These are phyloP conservation scores for Murina feae DNA, from an alignment of 2,113 vertebrate genomes.

Conservation along the genomic window DNA sequence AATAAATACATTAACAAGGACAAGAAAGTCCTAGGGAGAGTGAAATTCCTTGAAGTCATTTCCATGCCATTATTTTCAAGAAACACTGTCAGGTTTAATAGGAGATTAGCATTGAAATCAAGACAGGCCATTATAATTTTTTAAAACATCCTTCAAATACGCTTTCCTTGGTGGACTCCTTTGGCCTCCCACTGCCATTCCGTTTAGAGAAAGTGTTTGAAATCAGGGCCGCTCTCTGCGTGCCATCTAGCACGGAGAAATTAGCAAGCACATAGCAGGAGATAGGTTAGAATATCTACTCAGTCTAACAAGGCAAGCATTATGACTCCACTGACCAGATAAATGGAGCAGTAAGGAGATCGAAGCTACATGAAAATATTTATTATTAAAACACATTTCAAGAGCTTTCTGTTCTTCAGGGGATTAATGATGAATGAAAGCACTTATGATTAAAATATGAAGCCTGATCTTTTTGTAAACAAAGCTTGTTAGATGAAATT, in stretches of 20 bases:
- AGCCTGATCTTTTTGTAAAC: constrained; percentile 51
- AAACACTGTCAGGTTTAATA: constrained; percentile 48
- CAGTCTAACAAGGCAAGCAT: constrained; percentile 40
- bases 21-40: constrained; percentile 31
- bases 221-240: constrained; percentile 69
- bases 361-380: constrained; percentile 58
- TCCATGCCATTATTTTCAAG: constrained; percentile 66
- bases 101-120: constrained; percentile 70
- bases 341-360: constrained; percentile 12
- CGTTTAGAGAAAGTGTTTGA: constrained; percentile 61
- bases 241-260: constrained; percentile 64
- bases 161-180: constrained; percentile 55
- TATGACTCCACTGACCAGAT: constrained; percentile 49
- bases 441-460: constrained; percentile 66
- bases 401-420: constrained; percentile 37
- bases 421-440: constrained; percentile 49
- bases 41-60: constrained; percentile 60
- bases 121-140: constrained; percentile 38
- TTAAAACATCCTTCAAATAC: constrained; percentile 67
- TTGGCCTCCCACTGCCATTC: constrained; percentile 67
- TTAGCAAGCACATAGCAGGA: constrained; percentile 16
- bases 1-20: constrained; percentile 47
- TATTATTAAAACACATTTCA: constrained; percentile 65
- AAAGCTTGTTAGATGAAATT: constrained; percentile 40
- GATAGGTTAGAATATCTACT: constrained; percentile 55